These are phyloP conservation scores for Lutjanus campechanus DNA, from an alignment of 2,797 vertebrate genomes.

Conservation along the genomic window DNA sequence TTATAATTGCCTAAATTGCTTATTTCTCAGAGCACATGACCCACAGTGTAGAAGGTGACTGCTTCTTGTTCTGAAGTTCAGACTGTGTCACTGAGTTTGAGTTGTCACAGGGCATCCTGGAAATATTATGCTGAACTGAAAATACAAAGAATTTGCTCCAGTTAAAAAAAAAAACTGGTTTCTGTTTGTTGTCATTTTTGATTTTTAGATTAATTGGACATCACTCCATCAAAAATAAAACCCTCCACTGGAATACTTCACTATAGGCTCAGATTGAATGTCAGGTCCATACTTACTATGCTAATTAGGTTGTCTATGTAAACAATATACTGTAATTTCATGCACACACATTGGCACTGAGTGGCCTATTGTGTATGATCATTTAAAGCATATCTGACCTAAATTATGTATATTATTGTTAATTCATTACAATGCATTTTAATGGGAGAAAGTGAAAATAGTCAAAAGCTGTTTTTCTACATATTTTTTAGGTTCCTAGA, in stretches of 20 bases:
- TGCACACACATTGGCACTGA: slow-evolving; percentile 18
- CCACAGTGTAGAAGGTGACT: slow-evolving; percentile 37
- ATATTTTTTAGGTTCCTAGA: slow-evolving; percentile 68
- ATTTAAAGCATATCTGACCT: slow-evolving; percentile 26
- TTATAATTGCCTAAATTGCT: slow-evolving; percentile 70
- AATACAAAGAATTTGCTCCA: neutral
- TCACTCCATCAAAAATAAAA: slow-evolving; percentile 7
- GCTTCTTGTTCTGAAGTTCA: slow-evolving; percentile 48
- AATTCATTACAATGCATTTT: slow-evolving; percentile 8
- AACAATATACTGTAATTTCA: slow-evolving; percentile 13
- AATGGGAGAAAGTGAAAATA: slow-evolving; percentile 23
- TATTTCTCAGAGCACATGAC: slow-evolving; percentile 63
- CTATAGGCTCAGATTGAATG: slow-evolving; percentile 9
- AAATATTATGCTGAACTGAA: slow-evolving; percentile 37
- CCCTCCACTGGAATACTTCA: neutral
- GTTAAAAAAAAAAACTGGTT: neutral
- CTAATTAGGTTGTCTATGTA: slow-evolving; percentile 20
- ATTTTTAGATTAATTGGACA: slow-evolving; percentile 19
- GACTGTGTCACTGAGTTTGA: slow-evolving; percentile 43
- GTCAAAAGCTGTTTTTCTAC: slow-evolving; percentile 17
- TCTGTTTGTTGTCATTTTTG: slow-evolving; percentile 25
- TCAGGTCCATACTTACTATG: slow-evolving; percentile 8
- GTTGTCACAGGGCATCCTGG: slow-evolving; percentile 13
- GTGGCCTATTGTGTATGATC: slow-evolving; percentile 16
- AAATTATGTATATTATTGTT: neutral